These are phyloP conservation scores for Heliconius hermathena DNA, from an alignment of 1,140 invertebrate genomes.

Conservation along the genomic window DNA sequence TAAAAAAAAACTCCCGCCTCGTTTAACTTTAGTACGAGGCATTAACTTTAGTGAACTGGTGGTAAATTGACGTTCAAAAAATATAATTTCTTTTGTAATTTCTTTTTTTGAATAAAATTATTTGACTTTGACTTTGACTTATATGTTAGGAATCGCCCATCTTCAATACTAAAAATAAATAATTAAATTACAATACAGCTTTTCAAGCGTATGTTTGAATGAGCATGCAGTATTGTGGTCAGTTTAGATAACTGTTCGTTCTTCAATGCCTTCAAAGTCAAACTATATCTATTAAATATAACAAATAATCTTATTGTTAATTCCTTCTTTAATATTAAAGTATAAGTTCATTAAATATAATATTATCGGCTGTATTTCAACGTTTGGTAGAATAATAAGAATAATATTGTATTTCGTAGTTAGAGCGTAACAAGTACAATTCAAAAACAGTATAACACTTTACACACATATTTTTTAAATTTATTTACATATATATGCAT, in stretches of 20 bases:
- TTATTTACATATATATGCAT: slow-evolving; percentile 5
- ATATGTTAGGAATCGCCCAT: background rate
- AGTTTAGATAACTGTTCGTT: background rate
- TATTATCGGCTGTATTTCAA: background rate
- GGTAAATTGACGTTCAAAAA: too few species aligned
- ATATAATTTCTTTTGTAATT: too few species aligned
- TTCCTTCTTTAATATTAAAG: background rate
- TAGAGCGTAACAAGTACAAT: background rate
- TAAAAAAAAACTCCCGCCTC: too few species aligned
- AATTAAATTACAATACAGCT: background rate
- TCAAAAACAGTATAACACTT: background rate
- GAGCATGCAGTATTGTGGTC: background rate
- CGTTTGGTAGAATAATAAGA: background rate
- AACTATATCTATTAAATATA: background rate
- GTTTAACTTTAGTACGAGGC: too few species aligned
- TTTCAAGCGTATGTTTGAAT: background rate
- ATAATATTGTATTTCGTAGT: background rate
- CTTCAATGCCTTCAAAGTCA: background rate
- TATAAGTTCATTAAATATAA: background rate
- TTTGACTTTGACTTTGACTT: too few species aligned
- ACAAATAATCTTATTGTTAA: background rate
- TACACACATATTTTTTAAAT: background rate
- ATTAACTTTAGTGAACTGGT: too few species aligned
- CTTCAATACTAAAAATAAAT: slow-evolving; percentile 14
- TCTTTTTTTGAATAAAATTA: too few species aligned